Evolutionary conservation across 2,113 vertebrate genomes (phyloP), one percentile per base, ranked within the genome.

Genomic region (Tragelaphus strepsiceros): DNA sequence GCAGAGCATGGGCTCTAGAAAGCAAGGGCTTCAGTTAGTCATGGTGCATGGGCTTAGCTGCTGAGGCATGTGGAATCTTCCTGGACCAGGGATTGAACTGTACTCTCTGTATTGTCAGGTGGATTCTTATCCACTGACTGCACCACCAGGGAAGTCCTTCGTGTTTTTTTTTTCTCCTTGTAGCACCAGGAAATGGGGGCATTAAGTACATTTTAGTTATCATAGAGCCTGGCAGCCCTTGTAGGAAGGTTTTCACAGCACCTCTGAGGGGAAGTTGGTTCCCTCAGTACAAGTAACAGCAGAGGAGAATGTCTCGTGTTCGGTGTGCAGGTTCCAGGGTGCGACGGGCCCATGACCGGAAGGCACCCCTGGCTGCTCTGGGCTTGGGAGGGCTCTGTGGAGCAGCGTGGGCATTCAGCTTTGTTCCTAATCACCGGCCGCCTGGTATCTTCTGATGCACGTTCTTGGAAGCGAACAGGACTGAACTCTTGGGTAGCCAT

Each of bases 251-350:
- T 91, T 30, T 81, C 1, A 15, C 11, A 16, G 64, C 11, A 7
- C 78, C 26, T 64, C 21, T 26, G 81, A 56, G 61, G 46, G 74
- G 80, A 49, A 39, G 13, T 16, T 51, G 11, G 51, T 82, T 97
- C 82, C 61, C 35, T 53, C 1, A 49, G 74, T 35, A 49, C 30
- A 1, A 56, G 2, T 84, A 1, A 64, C 19, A 17, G 88, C 46
- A 56, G 26, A 85, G 17, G n/a, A 67, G 71, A 49, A 22, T 16
- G 22, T n/a, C 6, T 43, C 4, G 19, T 22, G 56, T 56, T 22
- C 62, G 46, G 0, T 1, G 0, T 17, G 19, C 3, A 0, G 0
- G 59, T n/a, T 19, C 21, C 59, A 17, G 59, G 46, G 14, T 1
- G 1, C 3, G 21, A 46, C 2, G 11, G 53, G 64, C 35, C 35